Evolutionary conservation across 2,888 invertebrate genomes (phyloP).

Genomic region (Nemoura dubitans): DNA sequence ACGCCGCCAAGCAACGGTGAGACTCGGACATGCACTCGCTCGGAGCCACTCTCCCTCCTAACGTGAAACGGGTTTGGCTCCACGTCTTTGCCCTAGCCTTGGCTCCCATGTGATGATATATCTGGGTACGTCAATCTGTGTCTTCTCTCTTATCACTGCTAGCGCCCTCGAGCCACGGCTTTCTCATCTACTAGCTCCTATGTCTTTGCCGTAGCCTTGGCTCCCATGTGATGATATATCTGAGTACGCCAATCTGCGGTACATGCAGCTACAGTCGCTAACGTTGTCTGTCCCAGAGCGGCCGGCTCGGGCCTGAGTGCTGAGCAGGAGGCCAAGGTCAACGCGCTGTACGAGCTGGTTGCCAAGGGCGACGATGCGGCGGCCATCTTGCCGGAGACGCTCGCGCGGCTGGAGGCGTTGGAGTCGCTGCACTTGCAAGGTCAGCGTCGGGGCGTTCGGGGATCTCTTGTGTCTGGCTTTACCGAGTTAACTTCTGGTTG

Average conservation of each 20-base stretch:
- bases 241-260: neutral
- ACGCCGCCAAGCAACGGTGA: constrained; percentile 55
- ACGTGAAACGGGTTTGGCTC: neutral
- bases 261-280: too few species aligned
- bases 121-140: too few species aligned
- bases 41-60: neutral
- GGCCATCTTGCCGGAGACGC: constrained; percentile 79
- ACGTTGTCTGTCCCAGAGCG: neutral
- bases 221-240: too few species aligned
- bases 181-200: too few species aligned
- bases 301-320: neutral
- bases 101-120: too few species aligned
- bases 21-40: neutral
- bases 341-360: constrained; percentile 85
- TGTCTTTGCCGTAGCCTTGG: too few species aligned
- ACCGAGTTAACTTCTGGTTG: too few species aligned
- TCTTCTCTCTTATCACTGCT: too few species aligned
- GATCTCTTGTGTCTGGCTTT: too few species aligned
- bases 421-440: constrained; percentile 92
- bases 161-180: too few species aligned
- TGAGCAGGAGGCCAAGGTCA: constrained; percentile 65
- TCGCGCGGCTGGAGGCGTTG: constrained; percentile 86
- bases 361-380: constrained; percentile 86
- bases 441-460: too few species aligned
- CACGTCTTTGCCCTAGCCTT: too few species aligned